A percentile compares a stretch with the other conserved stretches of the same genome.
Conservation (phyloP, 2,888 invertebrate species). For the Chironomus tentans region DNA sequence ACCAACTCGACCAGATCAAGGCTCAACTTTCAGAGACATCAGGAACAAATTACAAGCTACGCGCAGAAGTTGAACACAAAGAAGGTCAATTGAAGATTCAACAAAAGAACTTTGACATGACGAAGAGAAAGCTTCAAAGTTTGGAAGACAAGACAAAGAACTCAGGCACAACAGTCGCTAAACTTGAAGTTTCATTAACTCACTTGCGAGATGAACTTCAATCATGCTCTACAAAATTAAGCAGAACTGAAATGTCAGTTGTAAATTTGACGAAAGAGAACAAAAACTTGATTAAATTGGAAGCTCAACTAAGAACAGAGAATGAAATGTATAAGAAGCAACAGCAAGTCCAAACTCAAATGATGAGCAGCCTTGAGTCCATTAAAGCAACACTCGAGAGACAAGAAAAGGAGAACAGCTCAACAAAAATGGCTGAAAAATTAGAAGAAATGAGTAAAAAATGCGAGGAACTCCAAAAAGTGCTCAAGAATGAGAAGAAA, state of each 20-base stretch:
- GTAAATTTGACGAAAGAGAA: slow-evolving; percentile 69
- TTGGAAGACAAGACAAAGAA: slow-evolving; percentile 80
- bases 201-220: slow-evolving; percentile 69
- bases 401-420: background rate
- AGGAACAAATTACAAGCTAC: slow-evolving; percentile 67
- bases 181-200: slow-evolving; percentile 75
- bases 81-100: slow-evolving; percentile 73
- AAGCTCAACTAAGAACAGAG: slow-evolving; percentile 70
- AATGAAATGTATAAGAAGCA: slow-evolving; percentile 69
- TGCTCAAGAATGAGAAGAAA: background rate
- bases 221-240: slow-evolving; percentile 58
- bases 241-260: slow-evolving; percentile 65
- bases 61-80: slow-evolving; percentile 72
- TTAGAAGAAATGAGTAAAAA: slow-evolving; percentile 72
- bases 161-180: slow-evolving; percentile 68
- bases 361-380: background rate
- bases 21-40: slow-evolving; percentile 62
- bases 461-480: slow-evolving; percentile 48
- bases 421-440: slow-evolving; percentile 46
- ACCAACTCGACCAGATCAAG: slow-evolving; percentile 59
- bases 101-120: slow-evolving; percentile 62
- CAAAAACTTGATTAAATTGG: slow-evolving; percentile 65
- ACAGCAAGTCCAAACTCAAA: slow-evolving; percentile 63
- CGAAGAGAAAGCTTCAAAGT: slow-evolving; percentile 76
- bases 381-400: background rate